Evolutionary conservation across 2,888 invertebrate genomes (phyloP), one percentile per base, ranked within the genome.

Genomic region (Eretmocerus hayati): DNA sequence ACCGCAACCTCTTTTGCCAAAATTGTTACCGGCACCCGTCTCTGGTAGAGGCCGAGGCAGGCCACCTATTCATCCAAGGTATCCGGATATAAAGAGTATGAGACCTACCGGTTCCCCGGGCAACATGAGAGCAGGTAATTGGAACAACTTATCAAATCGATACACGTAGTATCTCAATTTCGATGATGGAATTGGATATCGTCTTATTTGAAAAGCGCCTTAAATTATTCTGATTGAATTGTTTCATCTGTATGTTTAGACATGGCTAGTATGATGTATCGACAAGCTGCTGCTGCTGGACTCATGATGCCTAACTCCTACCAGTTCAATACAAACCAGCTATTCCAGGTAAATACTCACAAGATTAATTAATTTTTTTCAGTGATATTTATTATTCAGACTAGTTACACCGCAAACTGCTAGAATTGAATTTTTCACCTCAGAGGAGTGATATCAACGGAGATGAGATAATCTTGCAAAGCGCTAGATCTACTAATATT

Each of bases 181-280:
- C n/a, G n/a, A n/a, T n/a, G n/a, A n/a, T n/a, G n/a, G n/a, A n/a
- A n/a, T n/a, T n/a, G n/a, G n/a, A n/a, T n/a, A n/a, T n/a, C n/a
- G n/a, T n/a, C n/a, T n/a, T n/a, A n/a, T n/a, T n/a, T n/a, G n/a
- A n/a, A n/a, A n/a, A n/a, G n/a, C n/a, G n/a, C n/a, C n/a, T n/a
- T n/a, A n/a, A n/a, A n/a, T n/a, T n/a, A n/a, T n/a, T n/a, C n/a
- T n/a, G n/a, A n/a, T n/a, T n/a, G n/a, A n/a, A n/a, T n/a, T n/a
- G n/a, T n/a, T n/a, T n/a, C n/a, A n/a, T n/a, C n/a, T n/a, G n/a
- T n/a, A n/a, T n/a, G n/a, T n/a, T n/a, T n/a, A n/a, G 69, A 66
- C 54, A 63, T 67, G 47, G 55, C 71, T 62, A 82, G 81, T 44
- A 81, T 85, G 72, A 79, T 86, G 75, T 84, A 84, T 61, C 81